These are phyloP conservation scores for Elephantulus edwardii DNA, from an alignment of 2,113 vertebrate genomes.

Conservation along the genomic window DNA sequence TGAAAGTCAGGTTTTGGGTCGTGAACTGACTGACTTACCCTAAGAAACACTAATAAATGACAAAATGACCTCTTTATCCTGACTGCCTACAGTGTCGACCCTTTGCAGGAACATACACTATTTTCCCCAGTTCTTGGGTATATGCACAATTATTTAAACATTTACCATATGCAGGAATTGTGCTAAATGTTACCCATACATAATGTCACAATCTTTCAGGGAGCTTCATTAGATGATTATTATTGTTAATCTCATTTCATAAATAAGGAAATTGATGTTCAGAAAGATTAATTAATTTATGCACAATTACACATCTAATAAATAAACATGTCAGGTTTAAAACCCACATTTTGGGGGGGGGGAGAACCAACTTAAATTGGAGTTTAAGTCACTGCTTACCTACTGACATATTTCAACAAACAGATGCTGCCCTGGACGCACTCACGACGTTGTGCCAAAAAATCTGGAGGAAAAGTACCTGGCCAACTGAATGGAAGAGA, in stretches of 20 bases:
- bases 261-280: slow-evolving; percentile 19
- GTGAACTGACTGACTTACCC: background rate
- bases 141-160: background rate
- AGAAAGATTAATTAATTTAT: slow-evolving; percentile 17
- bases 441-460: too few relatives aligned
- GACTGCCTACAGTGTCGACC: background rate
- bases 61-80: background rate
- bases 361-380: too few relatives aligned
- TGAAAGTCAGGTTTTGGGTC: background rate
- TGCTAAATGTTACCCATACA: background rate
- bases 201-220: slow-evolving; percentile 6
- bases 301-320: slow-evolving; percentile 47
- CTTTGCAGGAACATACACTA: background rate
- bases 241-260: slow-evolving; percentile 29
- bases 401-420: too few relatives aligned
- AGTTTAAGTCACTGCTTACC: too few relatives aligned
- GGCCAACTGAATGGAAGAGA: too few relatives aligned
- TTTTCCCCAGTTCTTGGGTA: background rate
- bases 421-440: too few relatives aligned
- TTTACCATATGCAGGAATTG: background rate
- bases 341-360: too few relatives aligned
- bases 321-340: too few relatives aligned
- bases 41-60: background rate
- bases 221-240: background rate
- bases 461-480: too few relatives aligned